Conservation (phyloP, 2,888 invertebrate genomes). For the Atethmia centrago region DNA sequence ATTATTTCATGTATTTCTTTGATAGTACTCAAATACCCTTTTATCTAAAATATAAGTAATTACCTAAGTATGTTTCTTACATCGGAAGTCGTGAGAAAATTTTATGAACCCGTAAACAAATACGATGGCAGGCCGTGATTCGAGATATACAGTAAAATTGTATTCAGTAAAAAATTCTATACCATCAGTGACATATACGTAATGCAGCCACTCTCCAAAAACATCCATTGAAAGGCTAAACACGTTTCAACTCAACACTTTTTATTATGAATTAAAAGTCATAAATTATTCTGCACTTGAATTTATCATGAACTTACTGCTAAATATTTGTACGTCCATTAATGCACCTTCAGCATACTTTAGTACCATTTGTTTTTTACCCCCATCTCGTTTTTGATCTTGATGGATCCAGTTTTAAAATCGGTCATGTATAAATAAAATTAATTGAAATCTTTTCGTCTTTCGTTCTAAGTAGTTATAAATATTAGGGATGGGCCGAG, state of each 20-base stretch:
- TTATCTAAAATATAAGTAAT: no score
- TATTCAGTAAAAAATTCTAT: slow-evolving; percentile 18
- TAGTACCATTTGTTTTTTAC: slow-evolving; percentile 69
- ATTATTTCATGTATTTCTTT: no score
- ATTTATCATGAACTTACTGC: slow-evolving; percentile 73
- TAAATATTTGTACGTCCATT: slow-evolving; percentile 70
- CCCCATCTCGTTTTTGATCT: slow-evolving; percentile 35
- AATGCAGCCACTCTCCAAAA: slow-evolving; percentile 41
- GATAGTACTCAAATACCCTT: no score
- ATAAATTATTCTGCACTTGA: slow-evolving; percentile 78
- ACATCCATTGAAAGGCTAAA: slow-evolving; percentile 62
- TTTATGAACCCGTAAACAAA: not conserved
- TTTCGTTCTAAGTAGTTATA: slow-evolving; percentile 9
- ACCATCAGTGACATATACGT: slow-evolving; percentile 24
- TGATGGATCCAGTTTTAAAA: slow-evolving; percentile 58
- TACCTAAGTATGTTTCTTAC: not conserved
- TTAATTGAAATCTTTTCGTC: slow-evolving; percentile 11
- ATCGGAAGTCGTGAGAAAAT: not conserved
- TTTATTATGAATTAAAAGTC: slow-evolving; percentile 79
- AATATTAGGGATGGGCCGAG: not conserved
- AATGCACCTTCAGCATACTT: slow-evolving; percentile 71
- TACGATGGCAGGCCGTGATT: slow-evolving; percentile 4
- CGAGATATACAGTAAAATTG: not conserved
- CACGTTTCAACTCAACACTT: slow-evolving; percentile 64
- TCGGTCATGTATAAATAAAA: slow-evolving; percentile 46